Conservation (phyloP, 2,113 vertebrate species). For the Probosciger aterrimus region DNA sequence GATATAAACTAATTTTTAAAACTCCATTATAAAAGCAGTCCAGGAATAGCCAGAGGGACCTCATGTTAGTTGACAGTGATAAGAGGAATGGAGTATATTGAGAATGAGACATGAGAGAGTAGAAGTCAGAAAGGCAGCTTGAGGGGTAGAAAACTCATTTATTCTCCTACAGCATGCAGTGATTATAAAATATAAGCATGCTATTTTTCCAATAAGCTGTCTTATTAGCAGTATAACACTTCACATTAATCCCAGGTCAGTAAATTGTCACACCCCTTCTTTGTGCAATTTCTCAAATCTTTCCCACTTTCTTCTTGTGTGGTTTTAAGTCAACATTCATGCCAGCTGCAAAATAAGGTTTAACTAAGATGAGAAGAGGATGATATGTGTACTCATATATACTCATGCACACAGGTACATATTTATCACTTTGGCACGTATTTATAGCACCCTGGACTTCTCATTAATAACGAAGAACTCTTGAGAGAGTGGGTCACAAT, state of each 20-base stretch:
- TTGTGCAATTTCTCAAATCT: not conserved
- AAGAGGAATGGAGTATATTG: not conserved
- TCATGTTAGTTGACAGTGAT: not conserved
- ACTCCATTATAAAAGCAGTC: not conserved
- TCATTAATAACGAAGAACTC: not conserved
- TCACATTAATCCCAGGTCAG: not conserved
- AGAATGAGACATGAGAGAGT: not conserved
- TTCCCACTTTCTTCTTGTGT: not conserved
- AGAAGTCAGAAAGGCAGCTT: not conserved
- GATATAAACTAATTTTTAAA: not conserved
- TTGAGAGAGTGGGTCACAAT: not conserved
- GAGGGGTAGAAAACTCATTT: not conserved
- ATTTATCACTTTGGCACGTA: not conserved
- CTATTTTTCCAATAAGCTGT: not conserved
- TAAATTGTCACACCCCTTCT: not conserved
- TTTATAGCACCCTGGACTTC: not conserved
- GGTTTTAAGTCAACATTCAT: not conserved
- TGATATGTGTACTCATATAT: not conserved
- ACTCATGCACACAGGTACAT: not conserved
- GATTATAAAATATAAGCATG: not conserved
- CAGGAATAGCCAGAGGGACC: constrained; percentile 4
- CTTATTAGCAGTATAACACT: not conserved
- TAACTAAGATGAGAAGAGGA: not conserved
- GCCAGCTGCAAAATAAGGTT: not conserved
- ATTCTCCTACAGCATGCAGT: not conserved